A percentile compares a stretch with the other conserved stretches of the same genome.
phyloP scores from a whole-genome alignment of 2,113 vertebrate genomes.

The Gnathonemus echidnorhynchus region DNA sequence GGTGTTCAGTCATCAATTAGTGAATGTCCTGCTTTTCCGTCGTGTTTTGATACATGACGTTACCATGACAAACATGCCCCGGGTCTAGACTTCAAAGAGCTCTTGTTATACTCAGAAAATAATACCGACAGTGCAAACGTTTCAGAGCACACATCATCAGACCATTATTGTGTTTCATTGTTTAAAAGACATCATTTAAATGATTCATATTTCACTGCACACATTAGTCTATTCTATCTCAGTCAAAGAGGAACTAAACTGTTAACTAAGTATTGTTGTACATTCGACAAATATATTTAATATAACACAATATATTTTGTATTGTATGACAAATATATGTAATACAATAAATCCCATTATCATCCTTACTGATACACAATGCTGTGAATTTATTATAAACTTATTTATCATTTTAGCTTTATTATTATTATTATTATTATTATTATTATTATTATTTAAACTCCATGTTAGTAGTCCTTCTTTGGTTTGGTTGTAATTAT shows the following conservation, averaged over 20 bases:
- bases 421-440: not conserved
- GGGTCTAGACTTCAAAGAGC: conserved; percentile 63
- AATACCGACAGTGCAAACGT: conserved; percentile 46
- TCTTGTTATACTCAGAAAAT: conserved; percentile 63
- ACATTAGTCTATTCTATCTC: not conserved
- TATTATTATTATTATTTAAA: not conserved
- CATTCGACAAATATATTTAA: not conserved
- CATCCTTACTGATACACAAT: not conserved
- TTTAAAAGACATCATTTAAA: conserved; percentile 28
- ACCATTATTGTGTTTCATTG: conserved; percentile 30
- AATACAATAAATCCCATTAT: not conserved
- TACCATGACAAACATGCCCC: conserved; percentile 52
- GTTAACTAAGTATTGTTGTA: not conserved
- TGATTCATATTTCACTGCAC: not conserved
- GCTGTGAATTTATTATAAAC: not conserved
- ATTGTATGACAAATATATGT: not conserved
- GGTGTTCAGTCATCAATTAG: conserved; percentile 64
- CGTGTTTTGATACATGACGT: conserved; percentile 61
- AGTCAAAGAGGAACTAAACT: not conserved
- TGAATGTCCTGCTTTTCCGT: conserved; percentile 61
- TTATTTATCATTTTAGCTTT: not conserved
- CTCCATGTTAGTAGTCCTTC: not conserved
- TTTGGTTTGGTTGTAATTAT: not conserved
- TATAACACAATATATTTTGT: not conserved
- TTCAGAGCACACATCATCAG: conserved; percentile 44